Evolutionary conservation across 2,888 invertebrate genomes (phyloP).

Genomic region (Pterostichus niger): DNA sequence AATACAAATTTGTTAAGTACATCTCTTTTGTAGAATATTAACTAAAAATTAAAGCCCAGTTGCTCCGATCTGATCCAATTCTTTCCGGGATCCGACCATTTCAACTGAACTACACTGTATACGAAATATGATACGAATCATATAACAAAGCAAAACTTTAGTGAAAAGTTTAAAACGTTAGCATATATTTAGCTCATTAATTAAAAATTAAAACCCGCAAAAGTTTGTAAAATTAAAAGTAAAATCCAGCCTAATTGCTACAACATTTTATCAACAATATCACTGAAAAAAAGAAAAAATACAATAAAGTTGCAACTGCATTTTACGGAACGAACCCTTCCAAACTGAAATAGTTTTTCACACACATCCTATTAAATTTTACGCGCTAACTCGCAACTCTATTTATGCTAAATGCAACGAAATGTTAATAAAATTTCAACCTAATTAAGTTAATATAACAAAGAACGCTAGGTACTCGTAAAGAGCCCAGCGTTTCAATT

Average conservation of each 20-base stretch:
- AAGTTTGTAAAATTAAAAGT: conserved; percentile 35
- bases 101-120: not conserved
- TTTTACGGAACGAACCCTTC: conserved; percentile 25
- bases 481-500: conserved; percentile 49
- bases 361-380: conserved; percentile 54
- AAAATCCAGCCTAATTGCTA: conserved; percentile 32
- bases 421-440: conserved; percentile 58
- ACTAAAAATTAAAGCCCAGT: no score
- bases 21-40: no score
- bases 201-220: conserved; percentile 35
- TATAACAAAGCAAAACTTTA: conserved; percentile 14
- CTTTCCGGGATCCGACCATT: no score
- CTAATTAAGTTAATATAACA: conserved; percentile 60
- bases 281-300: conserved; percentile 20
- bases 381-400: conserved; percentile 34
- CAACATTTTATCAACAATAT: conserved; percentile 47
- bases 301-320: conserved; percentile 6
- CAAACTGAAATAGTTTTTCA: conserved; percentile 47
- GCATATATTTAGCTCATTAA: conserved; percentile 47
- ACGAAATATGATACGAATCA: conserved; percentile 6
- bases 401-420: conserved; percentile 58
- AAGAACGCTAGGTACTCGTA: conserved; percentile 27
- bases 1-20: no score
- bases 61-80: no score
- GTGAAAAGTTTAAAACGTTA: conserved; percentile 33